Evolutionary conservation across 1,140 invertebrate species (phyloP).

Genomic region (Heliconius congener): DNA sequence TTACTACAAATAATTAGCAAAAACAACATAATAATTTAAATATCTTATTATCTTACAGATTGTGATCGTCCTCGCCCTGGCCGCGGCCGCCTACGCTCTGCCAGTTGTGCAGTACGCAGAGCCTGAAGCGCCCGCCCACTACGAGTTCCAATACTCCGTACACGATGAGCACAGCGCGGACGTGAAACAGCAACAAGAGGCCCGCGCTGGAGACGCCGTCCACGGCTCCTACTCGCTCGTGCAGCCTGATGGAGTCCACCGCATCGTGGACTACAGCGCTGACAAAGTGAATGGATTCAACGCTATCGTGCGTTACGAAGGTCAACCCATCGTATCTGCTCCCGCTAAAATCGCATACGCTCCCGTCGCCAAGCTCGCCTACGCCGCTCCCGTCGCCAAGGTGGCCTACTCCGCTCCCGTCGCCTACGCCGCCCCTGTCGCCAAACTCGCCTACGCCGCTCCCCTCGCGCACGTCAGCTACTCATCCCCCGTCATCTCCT

Average conservation of each 20-base stretch:
- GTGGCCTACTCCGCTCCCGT: conserved; percentile 43
- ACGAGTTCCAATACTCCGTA: conserved; percentile 85
- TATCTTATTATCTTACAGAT: conserved; percentile 47
- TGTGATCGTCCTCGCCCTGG: conserved; percentile 56
- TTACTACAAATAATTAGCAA: too few species aligned
- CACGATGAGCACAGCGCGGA: conserved; percentile 82
- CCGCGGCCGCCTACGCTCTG: conserved; percentile 56
- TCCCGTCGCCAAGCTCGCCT: conserved; percentile 47
- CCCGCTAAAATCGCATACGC: conserved; percentile 53
- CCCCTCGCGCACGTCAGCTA: conserved; percentile 56
- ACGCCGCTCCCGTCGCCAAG: conserved; percentile 44
- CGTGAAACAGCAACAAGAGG: conserved; percentile 73
- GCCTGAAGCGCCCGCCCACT: conserved; percentile 83
- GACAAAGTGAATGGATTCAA: conserved; percentile 65
- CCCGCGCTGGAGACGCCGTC: conserved; percentile 82
- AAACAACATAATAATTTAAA: too few species aligned
- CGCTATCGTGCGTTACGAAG: conserved; percentile 64
- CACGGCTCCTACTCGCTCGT: conserved; percentile 83
- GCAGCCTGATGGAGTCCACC: conserved; percentile 82
- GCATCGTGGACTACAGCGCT: conserved; percentile 84
- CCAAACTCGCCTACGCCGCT: conserved; percentile 48
- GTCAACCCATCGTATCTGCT: conserved; percentile 48
- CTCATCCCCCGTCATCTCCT: conserved; percentile 60
- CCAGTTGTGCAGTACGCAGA: conserved; percentile 64
- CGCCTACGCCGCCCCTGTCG: conserved; percentile 46